Base-by-base conservation (phyloP, 2,113 vertebrate genomes). In the Ellobius talpinus region DNA sequence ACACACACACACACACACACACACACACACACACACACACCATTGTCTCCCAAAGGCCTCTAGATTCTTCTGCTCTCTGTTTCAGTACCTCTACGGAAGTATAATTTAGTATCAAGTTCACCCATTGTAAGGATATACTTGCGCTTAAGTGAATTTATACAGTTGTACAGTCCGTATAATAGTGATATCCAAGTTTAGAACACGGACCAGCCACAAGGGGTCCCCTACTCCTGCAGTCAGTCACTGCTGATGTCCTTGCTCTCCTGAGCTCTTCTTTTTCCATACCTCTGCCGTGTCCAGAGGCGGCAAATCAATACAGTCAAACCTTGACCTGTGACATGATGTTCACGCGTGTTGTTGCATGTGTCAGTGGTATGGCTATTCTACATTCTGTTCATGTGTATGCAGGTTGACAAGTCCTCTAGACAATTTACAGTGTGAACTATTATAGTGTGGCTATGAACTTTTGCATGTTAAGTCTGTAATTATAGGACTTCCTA, bases 391-490 rank as follows among this genome's bases (percentile, higher is more conserved):
- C 47, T 84, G 16, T 61, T 58, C 63, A 31, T 85, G 29, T 66
- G 52, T 16, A n/a, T 11, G 33, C 21, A 14, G 68, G 11, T 11
- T 45, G 13, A 58, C 19, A n/a, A 58, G 55, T 50, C 13, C 66
- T 72, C 95, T 95, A 78, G 39, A 12, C 94, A 89, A 61, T 66
- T 89, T 93, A 63, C 61, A 95, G 26, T 50, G 72, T 91, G 42
- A n/a, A n/a, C 5, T 81, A 73, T 45, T 86, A 66, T 10, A 47
- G 58, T 50, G 21, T 36, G 47, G 24, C 23, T 89, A 87, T 68
- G 42, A 89, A 47, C 5, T 66, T 87, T 93, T 87, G 42, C 77
- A 55, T 42, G 2, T 72, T 72, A 47, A 79, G 10, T 78, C 50
- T 91, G 42, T 63, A n/a, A 58, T 81, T 77, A 26, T 73, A 33